phyloP scores from a whole-genome alignment of 1,140 invertebrate genomes.

The Cotesia chilonis region DNA sequence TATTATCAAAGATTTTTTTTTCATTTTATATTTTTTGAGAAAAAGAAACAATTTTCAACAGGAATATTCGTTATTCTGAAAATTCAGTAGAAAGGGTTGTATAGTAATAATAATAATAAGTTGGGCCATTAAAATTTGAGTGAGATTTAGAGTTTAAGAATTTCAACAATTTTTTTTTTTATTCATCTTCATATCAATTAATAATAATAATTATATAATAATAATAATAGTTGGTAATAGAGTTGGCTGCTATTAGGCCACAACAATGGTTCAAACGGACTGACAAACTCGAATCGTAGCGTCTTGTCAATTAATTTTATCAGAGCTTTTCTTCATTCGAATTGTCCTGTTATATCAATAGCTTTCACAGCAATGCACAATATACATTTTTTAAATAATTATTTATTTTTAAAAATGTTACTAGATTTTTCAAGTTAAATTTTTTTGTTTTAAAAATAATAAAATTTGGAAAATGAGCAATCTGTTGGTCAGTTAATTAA shows the following conservation, averaged over 20 bases:
- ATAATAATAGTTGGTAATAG: slow-evolving; percentile 14
- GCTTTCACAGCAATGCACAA: too few relatives aligned
- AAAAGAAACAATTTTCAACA: slow-evolving; percentile 11
- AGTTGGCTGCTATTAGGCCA: slow-evolving; percentile 16
- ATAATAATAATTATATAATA: slow-evolving; percentile 5
- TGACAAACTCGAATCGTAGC: slow-evolving; percentile 40
- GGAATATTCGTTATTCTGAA: slow-evolving; percentile 1
- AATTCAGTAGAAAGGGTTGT: too few relatives aligned
- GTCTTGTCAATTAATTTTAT: slow-evolving; percentile 11
- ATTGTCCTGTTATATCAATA: neutral
- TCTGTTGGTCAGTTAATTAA: too few relatives aligned
- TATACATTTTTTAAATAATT: too few relatives aligned
- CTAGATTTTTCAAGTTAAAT: neutral
- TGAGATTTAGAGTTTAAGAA: slow-evolving; percentile 13
- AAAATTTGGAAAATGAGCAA: too few relatives aligned
- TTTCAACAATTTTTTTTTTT: slow-evolving; percentile 5
- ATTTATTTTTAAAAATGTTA: neutral
- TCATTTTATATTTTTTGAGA: slow-evolving; percentile 18
- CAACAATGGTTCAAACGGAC: slow-evolving; percentile 31
- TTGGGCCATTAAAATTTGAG: too few relatives aligned
- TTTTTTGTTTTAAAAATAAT: too few relatives aligned
- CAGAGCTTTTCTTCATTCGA: neutral
- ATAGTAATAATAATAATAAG: too few relatives aligned
- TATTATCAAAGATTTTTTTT: neutral
- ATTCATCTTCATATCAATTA: slow-evolving; percentile 2